phyloP scores from a whole-genome alignment of 2,113 vertebrate genomes.

The Carlito syrichta region DNA sequence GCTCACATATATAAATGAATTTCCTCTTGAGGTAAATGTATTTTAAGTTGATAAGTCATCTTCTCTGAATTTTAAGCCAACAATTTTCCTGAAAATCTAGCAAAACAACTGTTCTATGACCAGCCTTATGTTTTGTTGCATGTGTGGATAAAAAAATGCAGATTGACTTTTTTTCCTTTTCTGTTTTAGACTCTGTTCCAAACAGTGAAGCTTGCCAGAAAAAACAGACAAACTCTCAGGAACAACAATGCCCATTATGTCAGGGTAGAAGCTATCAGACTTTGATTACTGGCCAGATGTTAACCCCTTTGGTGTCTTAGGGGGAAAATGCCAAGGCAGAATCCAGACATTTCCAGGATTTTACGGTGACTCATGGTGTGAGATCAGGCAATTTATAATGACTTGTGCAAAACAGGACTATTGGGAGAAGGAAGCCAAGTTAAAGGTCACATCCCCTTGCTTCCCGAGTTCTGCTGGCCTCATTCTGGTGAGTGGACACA shows the following conservation, averaged over 20 bases:
- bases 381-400: background rate
- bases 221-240: slow-evolving; percentile 84
- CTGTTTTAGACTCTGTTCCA: slow-evolving; percentile 80
- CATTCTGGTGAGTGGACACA: background rate
- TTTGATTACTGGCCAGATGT: slow-evolving; percentile 81
- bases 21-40: slow-evolving; percentile 40
- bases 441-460: background rate
- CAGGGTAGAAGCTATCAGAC: slow-evolving; percentile 78
- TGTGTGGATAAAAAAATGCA: slow-evolving; percentile 61
- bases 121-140: slow-evolving; percentile 58
- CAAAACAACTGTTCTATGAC: slow-evolving; percentile 59
- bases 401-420: background rate
- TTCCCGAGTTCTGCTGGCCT: background rate
- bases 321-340: slow-evolving; percentile 28
- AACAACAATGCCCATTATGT: slow-evolving; percentile 84
- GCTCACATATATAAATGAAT: background rate
- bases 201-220: slow-evolving; percentile 79
- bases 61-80: slow-evolving; percentile 68
- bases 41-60: slow-evolving; percentile 63
- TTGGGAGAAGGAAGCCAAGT: background rate
- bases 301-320: slow-evolving; percentile 76
- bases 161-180: slow-evolving; percentile 75
- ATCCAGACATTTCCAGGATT: slow-evolving; percentile 49
- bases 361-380: background rate
- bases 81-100: slow-evolving; percentile 74